Percentiles rank a stretch among this genome's conserved stretches.
phyloP scores from a whole-genome alignment of 2,797 vertebrate genomes.

The Neoniphon sammara region DNA sequence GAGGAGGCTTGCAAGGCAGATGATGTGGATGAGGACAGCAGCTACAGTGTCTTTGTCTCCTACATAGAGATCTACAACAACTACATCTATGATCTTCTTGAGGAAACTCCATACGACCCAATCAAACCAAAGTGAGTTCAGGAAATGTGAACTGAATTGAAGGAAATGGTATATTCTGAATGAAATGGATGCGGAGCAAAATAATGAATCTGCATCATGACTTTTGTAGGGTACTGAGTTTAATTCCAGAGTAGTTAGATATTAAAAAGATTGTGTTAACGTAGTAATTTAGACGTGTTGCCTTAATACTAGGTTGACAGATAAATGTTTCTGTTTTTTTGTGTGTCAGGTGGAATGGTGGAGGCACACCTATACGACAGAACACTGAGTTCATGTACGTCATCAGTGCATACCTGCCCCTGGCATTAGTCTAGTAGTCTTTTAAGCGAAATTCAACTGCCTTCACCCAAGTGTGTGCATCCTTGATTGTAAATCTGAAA shows the following conservation, averaged over 20 bases:
- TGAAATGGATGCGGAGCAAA: not conserved
- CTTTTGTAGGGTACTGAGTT: not conserved
- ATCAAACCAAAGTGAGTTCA: constrained; percentile 93
- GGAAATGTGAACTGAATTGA: not conserved
- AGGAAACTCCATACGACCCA: constrained; percentile 87
- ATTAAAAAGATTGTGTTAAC: not conserved
- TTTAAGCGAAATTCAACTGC: constrained; percentile 15
- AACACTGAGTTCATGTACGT: constrained; percentile 97
- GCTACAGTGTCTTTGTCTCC: constrained; percentile 94
- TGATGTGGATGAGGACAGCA: constrained; percentile 93
- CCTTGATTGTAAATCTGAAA: not conserved
- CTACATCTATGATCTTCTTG: constrained; percentile 97
- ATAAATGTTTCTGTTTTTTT: constrained; percentile 83
- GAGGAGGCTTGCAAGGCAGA: constrained; percentile 87
- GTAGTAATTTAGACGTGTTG: not conserved
- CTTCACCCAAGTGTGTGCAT: not conserved
- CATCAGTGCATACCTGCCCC: constrained; percentile 62
- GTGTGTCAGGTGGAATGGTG: constrained; percentile 91
- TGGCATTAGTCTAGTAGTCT: constrained; percentile 46
- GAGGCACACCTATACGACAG: constrained; percentile 90
- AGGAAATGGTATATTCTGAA: not conserved
- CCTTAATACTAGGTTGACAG: constrained; percentile 47
- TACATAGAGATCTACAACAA: constrained; percentile 99
- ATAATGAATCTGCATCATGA: not conserved
- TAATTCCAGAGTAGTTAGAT: not conserved